These are phyloP conservation scores for Dendrocincla tyrannina DNA, from an alignment of 2,797 vertebrate species.

Conservation along the genomic window DNA sequence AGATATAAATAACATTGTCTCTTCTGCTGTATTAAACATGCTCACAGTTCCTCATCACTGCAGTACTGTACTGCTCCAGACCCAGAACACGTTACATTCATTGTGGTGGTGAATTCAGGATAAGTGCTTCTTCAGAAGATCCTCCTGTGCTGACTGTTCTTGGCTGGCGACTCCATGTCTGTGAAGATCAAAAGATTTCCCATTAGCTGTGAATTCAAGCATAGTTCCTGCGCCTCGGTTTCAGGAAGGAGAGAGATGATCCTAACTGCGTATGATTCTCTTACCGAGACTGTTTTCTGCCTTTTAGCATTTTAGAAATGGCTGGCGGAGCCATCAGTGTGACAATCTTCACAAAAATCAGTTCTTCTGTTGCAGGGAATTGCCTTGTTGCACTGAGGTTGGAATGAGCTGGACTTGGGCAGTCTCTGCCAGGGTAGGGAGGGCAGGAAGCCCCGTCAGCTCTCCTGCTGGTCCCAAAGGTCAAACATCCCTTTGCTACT, in stretches of 20 bases:
- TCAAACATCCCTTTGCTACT: not conserved
- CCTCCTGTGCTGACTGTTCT: not conserved
- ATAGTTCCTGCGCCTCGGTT: not conserved
- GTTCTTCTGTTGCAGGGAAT: not conserved
- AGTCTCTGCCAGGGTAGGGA: not conserved
- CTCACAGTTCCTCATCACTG: not conserved
- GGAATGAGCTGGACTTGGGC: not conserved
- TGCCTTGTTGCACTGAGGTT: not conserved
- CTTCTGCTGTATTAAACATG: not conserved
- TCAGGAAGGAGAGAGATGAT: not conserved
- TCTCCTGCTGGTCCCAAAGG: not conserved
- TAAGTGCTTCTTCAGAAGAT: not conserved
- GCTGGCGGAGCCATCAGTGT: not conserved
- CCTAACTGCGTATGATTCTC: not conserved
- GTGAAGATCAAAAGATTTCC: not conserved
- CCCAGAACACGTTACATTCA: not conserved
- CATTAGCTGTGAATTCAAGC: not conserved
- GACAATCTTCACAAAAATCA: not conserved
- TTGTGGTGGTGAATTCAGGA: not conserved
- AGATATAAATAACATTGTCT: not conserved
- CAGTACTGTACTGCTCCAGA: not conserved
- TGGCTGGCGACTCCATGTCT: not conserved
- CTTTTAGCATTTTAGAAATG: not conserved
- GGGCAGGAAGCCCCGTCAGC: not conserved
- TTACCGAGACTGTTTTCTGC: not conserved